Evolutionary conservation across 2,888 invertebrate genomes (phyloP).

Genomic region (Alentia gelatinosa): DNA sequence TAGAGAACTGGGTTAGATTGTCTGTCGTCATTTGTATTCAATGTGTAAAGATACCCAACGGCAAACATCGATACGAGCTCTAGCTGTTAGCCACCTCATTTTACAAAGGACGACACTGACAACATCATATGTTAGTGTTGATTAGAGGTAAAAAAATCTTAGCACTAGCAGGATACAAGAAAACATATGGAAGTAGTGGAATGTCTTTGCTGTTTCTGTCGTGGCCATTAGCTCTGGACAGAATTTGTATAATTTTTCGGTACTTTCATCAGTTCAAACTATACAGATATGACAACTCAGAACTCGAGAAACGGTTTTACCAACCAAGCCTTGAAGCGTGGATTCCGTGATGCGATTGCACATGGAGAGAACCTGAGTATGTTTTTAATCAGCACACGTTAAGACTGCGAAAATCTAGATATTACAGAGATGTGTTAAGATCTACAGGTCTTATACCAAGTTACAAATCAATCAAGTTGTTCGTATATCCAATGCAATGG

Average conservation of each 20-base stretch:
- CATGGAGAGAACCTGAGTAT: not conserved
- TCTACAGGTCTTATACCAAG: no score
- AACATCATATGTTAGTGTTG: not conserved
- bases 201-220: not conserved
- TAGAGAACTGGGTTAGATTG: no score
- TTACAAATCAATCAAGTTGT: no score
- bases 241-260: not conserved
- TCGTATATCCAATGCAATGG: no score
- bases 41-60: no score
- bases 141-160: not conserved
- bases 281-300: not conserved
- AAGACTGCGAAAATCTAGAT: no score
- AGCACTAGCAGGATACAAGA: not conserved
- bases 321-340: not conserved
- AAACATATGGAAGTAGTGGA: not conserved
- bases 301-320: not conserved
- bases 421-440: no score
- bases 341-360: not conserved
- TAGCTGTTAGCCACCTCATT: no score
- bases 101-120: not conserved
- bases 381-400: no score
- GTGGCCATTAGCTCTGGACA: not conserved
- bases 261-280: not conserved
- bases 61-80: no score
- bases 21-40: no score